Evolutionary conservation across 2,888 invertebrate genomes (phyloP), one percentile per base, ranked within the genome.

Genomic region (Idaea aversata): DNA sequence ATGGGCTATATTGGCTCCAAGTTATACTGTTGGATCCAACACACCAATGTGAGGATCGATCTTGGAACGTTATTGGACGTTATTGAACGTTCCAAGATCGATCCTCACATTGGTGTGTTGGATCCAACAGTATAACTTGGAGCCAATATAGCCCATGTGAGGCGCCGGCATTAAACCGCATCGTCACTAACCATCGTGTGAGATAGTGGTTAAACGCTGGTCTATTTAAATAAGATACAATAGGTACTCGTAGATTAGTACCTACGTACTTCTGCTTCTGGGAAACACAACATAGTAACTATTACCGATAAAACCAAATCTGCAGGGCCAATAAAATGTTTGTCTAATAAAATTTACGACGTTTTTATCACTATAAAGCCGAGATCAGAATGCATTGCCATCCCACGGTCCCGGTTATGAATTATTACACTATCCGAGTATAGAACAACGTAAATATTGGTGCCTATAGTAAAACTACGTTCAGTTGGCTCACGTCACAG

Each of bases 371-470:
- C 47, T 13, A 47, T 47, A 47, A 47, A 47, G 47, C 47, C 47
- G 47, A 47, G 47, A 47, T 47, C 47, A 47, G 63, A 63, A 47
- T 61, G 63, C 65, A 68, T 68, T 47, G 62, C 62, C 65, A 58
- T 59, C 65, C 62, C 67, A 68, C 61, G 64, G 69, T 67, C 47
- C 47, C 10, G 47, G 66, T 60, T 70, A 71, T 72, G 71, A 73
- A 34, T 73, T 71, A 73, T 72, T 10, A 65, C 66, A 57, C 63
- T 65, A 66, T 70, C 69, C 69, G 63, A 61, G 67, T 66, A 63
- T 69, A 73, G 70, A 68, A n/a, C 67, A 69, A 67, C 67, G 67
- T 71, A 72, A 75, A 75, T 72, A 72, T 71, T 73, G 70, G 66
- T 57, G 47, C 13, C 13, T 47, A 47, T 47, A 47, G 47, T 6